phyloP scores from a whole-genome alignment of 2,797 vertebrate genomes.

The Sebastes goodei region DNA sequence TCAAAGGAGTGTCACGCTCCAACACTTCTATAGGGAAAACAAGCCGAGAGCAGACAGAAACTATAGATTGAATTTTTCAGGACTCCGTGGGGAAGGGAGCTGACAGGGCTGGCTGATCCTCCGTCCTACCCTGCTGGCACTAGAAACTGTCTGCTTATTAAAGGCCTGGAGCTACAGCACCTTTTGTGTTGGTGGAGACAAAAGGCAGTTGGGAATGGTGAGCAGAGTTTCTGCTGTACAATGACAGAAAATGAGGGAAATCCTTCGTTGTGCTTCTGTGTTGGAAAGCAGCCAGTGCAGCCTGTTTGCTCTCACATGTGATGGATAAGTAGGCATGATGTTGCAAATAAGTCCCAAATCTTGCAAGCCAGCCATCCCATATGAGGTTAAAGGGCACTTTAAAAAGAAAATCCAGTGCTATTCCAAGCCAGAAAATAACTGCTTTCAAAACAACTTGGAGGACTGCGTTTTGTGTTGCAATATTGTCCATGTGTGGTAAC shows the following conservation, averaged over 20 bases:
- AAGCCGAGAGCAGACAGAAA: not conserved
- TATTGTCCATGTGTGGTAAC: conserved; percentile 17
- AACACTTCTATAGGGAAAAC: conserved; percentile 14
- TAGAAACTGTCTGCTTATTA: conserved; percentile 16
- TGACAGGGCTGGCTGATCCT: conserved; percentile 14
- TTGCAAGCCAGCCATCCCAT: conserved; percentile 14
- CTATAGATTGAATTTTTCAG: conserved; percentile 7
- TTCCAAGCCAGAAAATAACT: not conserved
- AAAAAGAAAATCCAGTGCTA: not conserved
- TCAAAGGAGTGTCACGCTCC: conserved; percentile 19
- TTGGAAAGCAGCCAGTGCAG: not conserved
- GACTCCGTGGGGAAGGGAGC: not conserved
- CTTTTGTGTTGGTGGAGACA: not conserved
- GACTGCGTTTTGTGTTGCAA: not conserved
- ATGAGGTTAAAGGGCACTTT: not conserved
- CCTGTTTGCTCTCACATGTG: not conserved
- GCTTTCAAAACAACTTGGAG: not conserved
- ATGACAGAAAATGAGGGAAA: not conserved
- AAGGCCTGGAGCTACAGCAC: conserved; percentile 5
- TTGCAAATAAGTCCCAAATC: conserved; percentile 7
- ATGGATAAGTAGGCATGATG: conserved; percentile 27
- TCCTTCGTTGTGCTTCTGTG: not conserved
- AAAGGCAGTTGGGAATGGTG: not conserved
- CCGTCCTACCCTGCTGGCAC: not conserved
- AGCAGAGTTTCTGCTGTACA: not conserved